These are phyloP conservation scores for Tapera naevia DNA, from an alignment of 2,797 vertebrate genomes.

Conservation along the genomic window DNA sequence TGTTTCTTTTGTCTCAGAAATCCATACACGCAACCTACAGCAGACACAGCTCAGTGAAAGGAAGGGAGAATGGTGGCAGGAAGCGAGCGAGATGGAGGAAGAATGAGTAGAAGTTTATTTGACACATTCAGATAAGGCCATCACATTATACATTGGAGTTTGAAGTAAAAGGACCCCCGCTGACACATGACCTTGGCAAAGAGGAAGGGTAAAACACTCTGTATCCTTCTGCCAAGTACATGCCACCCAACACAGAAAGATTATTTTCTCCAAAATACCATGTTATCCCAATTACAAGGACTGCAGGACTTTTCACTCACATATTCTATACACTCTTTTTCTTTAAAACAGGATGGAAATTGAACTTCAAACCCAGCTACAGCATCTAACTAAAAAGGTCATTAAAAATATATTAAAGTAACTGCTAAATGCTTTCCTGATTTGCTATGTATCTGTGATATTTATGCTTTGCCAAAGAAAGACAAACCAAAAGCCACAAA, in stretches of 20 bases:
- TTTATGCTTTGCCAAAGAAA: neutral
- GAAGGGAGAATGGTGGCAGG: neutral
- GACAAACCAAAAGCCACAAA: neutral
- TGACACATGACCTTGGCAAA: neutral
- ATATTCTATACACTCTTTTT: neutral
- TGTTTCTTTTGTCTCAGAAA: neutral
- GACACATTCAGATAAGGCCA: neutral
- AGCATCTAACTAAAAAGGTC: neutral
- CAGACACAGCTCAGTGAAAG: neutral
- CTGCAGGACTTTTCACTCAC: neutral
- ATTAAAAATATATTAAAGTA: conserved; percentile 19
- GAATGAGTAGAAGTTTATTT: neutral
- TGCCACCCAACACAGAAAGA: neutral
- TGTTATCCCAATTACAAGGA: neutral
- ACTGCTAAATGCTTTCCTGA: conserved; percentile 2
- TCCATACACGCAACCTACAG: neutral
- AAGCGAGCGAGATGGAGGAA: neutral
- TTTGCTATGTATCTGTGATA: neutral
- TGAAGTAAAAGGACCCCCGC: neutral
- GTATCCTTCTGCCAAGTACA: neutral
- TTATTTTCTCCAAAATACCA: neutral
- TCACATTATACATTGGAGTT: neutral
- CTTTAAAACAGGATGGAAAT: neutral
- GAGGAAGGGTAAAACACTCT: neutral
- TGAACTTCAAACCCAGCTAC: conserved; percentile 11